Evolutionary conservation across 2,888 invertebrate genomes (phyloP).

Genomic region (Agrotis ipsilon): DNA sequence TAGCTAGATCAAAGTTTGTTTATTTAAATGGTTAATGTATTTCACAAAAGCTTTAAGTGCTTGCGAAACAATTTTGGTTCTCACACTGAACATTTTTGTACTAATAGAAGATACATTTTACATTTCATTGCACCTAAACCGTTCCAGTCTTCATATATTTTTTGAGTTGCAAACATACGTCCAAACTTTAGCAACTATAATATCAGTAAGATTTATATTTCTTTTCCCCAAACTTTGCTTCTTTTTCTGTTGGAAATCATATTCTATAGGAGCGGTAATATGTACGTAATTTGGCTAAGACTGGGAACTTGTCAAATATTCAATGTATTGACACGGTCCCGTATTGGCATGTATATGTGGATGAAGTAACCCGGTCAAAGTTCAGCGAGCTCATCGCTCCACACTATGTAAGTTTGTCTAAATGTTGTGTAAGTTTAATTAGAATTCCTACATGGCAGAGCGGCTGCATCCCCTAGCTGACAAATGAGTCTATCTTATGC

Average conservation of each 20-base stretch:
- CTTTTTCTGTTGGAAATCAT: slow-evolving; percentile 15
- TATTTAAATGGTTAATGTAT: not conserved
- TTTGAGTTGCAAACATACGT: slow-evolving; percentile 18
- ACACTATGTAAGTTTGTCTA: slow-evolving; percentile 79
- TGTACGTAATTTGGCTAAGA: slow-evolving; percentile 30
- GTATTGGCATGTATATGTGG: slow-evolving; percentile 63
- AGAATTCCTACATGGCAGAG: slow-evolving; percentile 79
- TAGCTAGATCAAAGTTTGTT: slow-evolving; percentile 1
- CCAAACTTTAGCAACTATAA: slow-evolving; percentile 7
- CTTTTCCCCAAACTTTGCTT: not conserved
- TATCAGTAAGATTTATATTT: slow-evolving; percentile 15
- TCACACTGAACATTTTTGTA: not conserved
- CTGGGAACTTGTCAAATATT: slow-evolving; percentile 45
- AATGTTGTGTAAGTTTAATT: slow-evolving; percentile 85
- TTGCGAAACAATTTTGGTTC: not conserved
- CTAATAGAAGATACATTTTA: not conserved
- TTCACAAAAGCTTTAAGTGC: not conserved
- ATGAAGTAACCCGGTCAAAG: slow-evolving; percentile 74
- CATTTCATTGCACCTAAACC: not conserved
- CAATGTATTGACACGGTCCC: slow-evolving; percentile 54
- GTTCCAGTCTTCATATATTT: not conserved
- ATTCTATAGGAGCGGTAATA: slow-evolving; percentile 18
- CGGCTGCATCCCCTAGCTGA: slow-evolving; percentile 73
- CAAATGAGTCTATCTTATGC: slow-evolving; percentile 79
- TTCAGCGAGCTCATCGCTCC: slow-evolving; percentile 77